Percentiles rank a stretch among this genome's conserved stretches.
These are phyloP conservation scores for Propithecus deckenii DNA, from an alignment of 2,797 vertebrate genomes.

Conservation along the genomic window DNA sequence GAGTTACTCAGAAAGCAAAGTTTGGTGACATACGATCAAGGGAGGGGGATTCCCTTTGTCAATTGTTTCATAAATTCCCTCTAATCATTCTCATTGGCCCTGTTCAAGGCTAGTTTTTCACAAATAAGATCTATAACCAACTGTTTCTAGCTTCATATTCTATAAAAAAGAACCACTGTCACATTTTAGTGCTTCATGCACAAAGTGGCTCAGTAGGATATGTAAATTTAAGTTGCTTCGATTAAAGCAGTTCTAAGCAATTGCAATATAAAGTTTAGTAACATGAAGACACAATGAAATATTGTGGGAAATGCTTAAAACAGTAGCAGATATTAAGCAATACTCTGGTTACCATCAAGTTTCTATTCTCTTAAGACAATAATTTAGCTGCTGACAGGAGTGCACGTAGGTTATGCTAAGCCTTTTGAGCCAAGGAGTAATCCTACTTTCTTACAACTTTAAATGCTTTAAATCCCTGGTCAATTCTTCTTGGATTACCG, in stretches of 20 bases:
- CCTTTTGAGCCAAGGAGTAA: conserved; percentile 31
- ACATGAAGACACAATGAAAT: conserved; percentile 17
- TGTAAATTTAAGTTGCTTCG: conserved; percentile 49
- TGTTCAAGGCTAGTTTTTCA: background rate
- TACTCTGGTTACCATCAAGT: background rate
- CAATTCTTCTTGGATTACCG: conserved; percentile 40
- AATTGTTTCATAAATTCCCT: conserved; percentile 41
- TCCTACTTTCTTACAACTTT: conserved; percentile 42
- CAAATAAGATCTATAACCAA: background rate
- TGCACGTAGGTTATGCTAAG: conserved; percentile 17
- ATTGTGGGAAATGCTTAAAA: conserved; percentile 12
- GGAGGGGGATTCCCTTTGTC: background rate
- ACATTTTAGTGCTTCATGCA: background rate
- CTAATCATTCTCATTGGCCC: conserved; percentile 8
- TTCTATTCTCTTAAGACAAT: conserved; percentile 47
- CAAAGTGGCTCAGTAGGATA: conserved; percentile 20
- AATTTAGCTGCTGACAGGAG: background rate
- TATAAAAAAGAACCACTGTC: background rate
- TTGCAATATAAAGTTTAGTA: conserved; percentile 36
- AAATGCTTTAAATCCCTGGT: conserved; percentile 48
- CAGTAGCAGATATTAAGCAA: conserved; percentile 10
- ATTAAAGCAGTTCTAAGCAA: conserved; percentile 56
- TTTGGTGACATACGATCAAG: background rate
- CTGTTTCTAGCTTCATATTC: background rate
- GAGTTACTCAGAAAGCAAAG: conserved; percentile 3